Evolutionary conservation across 2,888 invertebrate genomes (phyloP).

Genomic region (Magallana nippona): DNA sequence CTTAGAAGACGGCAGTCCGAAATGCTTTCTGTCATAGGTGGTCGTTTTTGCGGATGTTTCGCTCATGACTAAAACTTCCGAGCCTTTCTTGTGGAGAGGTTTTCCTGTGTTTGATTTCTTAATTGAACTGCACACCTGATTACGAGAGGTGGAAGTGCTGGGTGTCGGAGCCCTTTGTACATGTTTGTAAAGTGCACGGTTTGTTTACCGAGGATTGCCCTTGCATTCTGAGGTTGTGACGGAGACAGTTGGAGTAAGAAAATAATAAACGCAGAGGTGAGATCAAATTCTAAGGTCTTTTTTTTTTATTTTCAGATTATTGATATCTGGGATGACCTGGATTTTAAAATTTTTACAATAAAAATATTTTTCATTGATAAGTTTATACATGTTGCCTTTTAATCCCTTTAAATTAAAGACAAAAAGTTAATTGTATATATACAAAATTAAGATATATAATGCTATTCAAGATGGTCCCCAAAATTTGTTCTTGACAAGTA

Average conservation of each 20-base stretch:
- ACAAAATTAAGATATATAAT: no score
- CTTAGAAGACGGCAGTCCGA: not conserved
- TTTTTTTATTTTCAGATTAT: not conserved
- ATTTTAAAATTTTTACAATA: no score
- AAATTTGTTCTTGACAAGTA: not conserved
- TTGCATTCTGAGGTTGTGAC: not conserved
- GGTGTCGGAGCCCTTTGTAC: not conserved
- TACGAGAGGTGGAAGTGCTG: not conserved
- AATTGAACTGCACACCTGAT: constrained; percentile 31
- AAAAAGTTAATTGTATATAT: no score
- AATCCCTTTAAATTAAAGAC: no score
- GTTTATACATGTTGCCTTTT: no score
- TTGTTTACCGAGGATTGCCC: not conserved
- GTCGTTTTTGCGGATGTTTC: not conserved
- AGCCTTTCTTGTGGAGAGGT: not conserved
- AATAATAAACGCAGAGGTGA: not conserved
- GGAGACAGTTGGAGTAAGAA: not conserved
- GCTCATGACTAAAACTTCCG: constrained; percentile 7
- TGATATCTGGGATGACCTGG: no score
- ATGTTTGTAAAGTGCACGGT: constrained; percentile 21
- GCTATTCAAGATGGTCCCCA: no score
- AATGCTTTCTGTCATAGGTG: not conserved
- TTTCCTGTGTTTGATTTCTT: constrained; percentile 1
- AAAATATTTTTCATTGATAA: no score
- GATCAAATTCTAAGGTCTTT: not conserved